Percentiles rank a stretch among this genome's conserved stretches.
Conservation (phyloP, 2,888 invertebrate genomes). For the Spisula subtruncata region DNA sequence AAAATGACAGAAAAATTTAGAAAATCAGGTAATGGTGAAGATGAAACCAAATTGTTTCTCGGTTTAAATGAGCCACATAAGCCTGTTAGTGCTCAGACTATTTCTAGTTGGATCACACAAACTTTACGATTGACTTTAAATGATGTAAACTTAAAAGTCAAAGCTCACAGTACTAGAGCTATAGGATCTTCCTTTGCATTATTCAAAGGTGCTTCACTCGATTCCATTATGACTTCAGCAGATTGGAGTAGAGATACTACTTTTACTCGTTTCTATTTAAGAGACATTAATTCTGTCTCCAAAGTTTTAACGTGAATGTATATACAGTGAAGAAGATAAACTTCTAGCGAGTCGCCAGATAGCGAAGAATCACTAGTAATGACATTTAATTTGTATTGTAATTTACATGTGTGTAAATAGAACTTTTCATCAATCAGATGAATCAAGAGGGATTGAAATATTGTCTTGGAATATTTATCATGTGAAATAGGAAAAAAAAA, state of each 20-base stretch:
- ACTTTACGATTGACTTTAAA: conserved; percentile 48
- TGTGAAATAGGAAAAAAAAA: no score
- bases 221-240: conserved; percentile 50
- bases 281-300: no score
- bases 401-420: neutral
- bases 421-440: neutral
- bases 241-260: conserved; percentile 60
- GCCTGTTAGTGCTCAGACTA: conserved; percentile 58
- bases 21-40: neutral
- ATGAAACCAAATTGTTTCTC: conserved; percentile 55
- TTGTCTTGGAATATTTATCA: no score
- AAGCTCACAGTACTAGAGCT: conserved; percentile 52
- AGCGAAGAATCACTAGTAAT: no score
- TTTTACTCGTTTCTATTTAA: no score
- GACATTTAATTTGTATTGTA: no score
- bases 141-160: conserved; percentile 34
- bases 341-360: no score
- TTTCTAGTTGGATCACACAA: conserved; percentile 62
- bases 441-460: no score
- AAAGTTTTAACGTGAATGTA: no score
- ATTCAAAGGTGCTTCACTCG: conserved; percentile 54
- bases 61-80: conserved; percentile 61
- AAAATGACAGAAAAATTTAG: conserved; percentile 53
- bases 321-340: conserved; percentile 36
- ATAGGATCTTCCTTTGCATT: conserved; percentile 60